Base-by-base conservation (phyloP, 2,797 vertebrate species). In the Spinus pinus region DNA sequence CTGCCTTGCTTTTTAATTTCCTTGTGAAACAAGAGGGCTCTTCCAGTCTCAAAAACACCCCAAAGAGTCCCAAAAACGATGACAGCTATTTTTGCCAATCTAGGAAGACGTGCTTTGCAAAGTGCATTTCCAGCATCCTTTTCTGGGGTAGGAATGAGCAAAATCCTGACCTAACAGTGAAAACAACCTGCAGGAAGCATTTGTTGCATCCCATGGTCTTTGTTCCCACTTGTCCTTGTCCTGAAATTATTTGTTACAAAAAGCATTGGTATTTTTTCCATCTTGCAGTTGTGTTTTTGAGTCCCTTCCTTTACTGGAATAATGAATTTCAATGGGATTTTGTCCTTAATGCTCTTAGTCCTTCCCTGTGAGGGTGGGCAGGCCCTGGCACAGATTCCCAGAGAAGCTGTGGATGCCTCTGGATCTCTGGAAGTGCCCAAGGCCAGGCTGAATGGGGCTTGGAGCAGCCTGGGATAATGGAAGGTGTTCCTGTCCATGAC, bases 1-100 rank as follows among this genome's bases (percentile, higher is more conserved):
- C 30, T 85, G 39, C 35, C 53, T 88, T 50, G 81, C 56, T 74
- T 60, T 89, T 78, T 78, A 12, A 64, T 84, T 88, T 81, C 39
- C 24, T 47, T 54, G 50, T 62, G 73, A 82, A 93, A 67, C 33
- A 58, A 46, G 30, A 41, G 62, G 30, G 18, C 10, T 70, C 25
- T 41, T 61, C 14, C 22, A 67, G 30, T 44, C 49, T 25, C n/a
- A 27, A 72, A 66, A 67, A 0, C 30, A 22, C 35, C 25, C 28
- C 24, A 35, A 51, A 57, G 42, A 12, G 3, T 4, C 54, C 14
- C 19, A 2, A 37, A 50, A 41, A 25, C 17, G 2, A 10, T 5
- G 7, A 14, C 11, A 69, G 30, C 31, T 49, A 7, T 60, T 75
- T 79, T 80, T 82, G n/a, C 24, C 14, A 22, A 2, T 66, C 27